Evolutionary conservation across 2,797 vertebrate species (phyloP).

Genomic region (Borostomias antarcticus): DNA sequence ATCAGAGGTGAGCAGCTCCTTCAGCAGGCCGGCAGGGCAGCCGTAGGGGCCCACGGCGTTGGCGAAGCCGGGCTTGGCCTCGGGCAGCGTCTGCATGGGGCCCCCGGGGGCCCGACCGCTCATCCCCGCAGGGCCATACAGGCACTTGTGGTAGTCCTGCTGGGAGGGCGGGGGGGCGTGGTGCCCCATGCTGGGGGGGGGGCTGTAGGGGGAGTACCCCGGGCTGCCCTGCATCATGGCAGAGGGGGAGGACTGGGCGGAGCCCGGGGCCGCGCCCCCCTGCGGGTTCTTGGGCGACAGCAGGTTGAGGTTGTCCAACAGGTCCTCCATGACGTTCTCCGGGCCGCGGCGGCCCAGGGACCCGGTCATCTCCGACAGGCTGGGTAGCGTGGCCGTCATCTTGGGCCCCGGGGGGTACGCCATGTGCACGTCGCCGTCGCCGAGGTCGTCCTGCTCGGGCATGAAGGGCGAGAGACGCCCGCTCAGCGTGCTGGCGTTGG

Average conservation of each 20-base stretch:
- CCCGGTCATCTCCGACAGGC: conserved; percentile 93
- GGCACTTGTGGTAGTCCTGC: conserved; percentile 93
- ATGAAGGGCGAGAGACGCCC: conserved; percentile 95
- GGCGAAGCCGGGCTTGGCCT: conserved; percentile 86
- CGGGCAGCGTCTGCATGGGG: conserved; percentile 88
- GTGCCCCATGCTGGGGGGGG: conserved; percentile 85
- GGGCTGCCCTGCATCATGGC: conserved; percentile 85
- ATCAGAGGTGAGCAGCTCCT: conserved; percentile 96
- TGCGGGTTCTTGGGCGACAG: conserved; percentile 90
- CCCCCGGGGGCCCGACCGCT: conserved; percentile 85
- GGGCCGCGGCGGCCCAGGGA: conserved; percentile 77
- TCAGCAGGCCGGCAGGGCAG: conserved; percentile 90
- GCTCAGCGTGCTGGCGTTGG: conserved; percentile 94
- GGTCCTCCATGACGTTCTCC: conserved; percentile 97
- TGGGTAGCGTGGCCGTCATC: conserved; percentile 94
- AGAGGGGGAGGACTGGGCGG: conserved; percentile 91
- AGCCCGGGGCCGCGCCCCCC: conserved; percentile 81
- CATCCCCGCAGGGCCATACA: conserved; percentile 87
- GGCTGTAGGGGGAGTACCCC: conserved; percentile 87
- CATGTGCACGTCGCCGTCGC: conserved; percentile 91
- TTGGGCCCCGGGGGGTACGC: conserved; percentile 88
- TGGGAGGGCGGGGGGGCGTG: conserved; percentile 84
- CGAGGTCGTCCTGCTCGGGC: conserved; percentile 90
- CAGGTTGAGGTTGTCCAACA: conserved; percentile 96
- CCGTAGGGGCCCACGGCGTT: conserved; percentile 81